Evolutionary conservation across 2,888 invertebrate species (phyloP), one percentile per base, ranked within the genome.

Genomic region (Drosophila anomalipes): DNA sequence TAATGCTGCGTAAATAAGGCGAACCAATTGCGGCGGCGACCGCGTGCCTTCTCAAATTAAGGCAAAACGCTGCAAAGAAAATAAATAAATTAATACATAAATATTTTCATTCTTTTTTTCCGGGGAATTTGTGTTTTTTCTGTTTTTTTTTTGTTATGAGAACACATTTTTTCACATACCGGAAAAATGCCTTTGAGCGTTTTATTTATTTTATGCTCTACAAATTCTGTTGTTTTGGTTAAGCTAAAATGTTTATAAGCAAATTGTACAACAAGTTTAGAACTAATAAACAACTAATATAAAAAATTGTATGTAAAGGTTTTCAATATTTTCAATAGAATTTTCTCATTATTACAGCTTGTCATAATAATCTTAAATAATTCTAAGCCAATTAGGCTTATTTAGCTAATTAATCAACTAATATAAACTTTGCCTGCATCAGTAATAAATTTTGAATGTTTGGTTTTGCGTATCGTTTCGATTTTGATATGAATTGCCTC

Each of bases 1-100:
- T 84, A 91, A 91, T 86, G 74, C 91, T 87, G 76, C 90, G 91
- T 86, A 87, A 91, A 86, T 89, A 87, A 77, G 70, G 72, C 77
- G 67, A 68, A 60, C 44, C 64, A 73, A 79, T 67, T 77, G 82
- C 78, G 53, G 56, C 56, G 4, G 19, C 51, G 28, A 47, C 49
- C 70, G 57, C 77, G 37, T 64, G 69, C 44, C 39, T 32, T 52
- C 16, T 22, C 61, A 61, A 74, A 49, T 32, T 39, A 33, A 32
- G 53, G 28, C 33, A 49, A 59, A 60, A 37, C 67, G 61, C 41
- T 60, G 37, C 54, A 56, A 35, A 39, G 62, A 66, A 77, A 77
- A 78, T 61, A 78, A 77, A 70, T 80, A 83, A 74, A 85, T 69
- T 67, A 68, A 74, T 71, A 61, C 28, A 73, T 61, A 71, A 90